These are phyloP conservation scores for Aepyceros melampus DNA, from an alignment of 2,113 vertebrate genomes.

Conservation along the genomic window DNA sequence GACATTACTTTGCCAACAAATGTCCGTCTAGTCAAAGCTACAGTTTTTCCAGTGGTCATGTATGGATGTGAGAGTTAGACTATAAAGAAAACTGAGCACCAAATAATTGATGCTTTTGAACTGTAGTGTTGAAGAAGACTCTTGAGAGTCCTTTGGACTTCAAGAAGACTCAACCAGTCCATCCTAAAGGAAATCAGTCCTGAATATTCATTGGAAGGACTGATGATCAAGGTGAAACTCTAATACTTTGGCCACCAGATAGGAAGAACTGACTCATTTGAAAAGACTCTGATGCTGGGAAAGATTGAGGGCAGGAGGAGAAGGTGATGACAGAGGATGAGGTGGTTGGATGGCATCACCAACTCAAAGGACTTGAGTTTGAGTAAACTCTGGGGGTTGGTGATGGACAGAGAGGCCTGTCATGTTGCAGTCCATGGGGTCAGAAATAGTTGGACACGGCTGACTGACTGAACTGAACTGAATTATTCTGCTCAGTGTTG, in stretches of 20 bases:
- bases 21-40: neutral
- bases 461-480: neutral
- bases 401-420: neutral
- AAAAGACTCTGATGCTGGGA: neutral
- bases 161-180: neutral
- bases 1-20: neutral
- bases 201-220: neutral
- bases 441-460: accelerated
- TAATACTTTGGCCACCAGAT: neutral
- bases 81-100: neutral
- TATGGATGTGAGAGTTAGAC: neutral
- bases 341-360: neutral
- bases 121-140: neutral
- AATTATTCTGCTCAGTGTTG: neutral
- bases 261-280: neutral
- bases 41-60: neutral
- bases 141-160: neutral
- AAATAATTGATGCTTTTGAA: neutral
- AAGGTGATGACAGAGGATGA: neutral
- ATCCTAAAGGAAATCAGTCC: neutral
- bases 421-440: neutral
- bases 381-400: neutral
- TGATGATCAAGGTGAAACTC: neutral
- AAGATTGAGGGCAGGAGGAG: neutral
- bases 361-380: neutral